phyloP scores from a whole-genome alignment of 2,113 vertebrate species.

The Junco hyemalis region DNA sequence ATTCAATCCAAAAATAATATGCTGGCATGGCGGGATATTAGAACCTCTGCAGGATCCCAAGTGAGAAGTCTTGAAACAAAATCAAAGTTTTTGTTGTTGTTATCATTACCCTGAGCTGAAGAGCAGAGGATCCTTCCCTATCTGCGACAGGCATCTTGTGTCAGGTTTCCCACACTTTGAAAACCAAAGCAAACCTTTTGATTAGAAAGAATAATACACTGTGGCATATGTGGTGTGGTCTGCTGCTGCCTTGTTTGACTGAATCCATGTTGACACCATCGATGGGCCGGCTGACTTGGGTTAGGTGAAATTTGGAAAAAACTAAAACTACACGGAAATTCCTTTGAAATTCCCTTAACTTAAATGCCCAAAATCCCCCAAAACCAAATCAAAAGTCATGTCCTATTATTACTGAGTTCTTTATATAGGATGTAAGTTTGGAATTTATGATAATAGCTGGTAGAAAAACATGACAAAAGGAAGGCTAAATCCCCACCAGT shows the following conservation, averaged over 20 bases:
- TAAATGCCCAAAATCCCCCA: background rate
- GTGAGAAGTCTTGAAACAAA: conserved; percentile 58
- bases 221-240: conserved; percentile 50
- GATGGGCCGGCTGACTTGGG: background rate
- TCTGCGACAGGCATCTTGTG: conserved; percentile 60
- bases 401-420: background rate
- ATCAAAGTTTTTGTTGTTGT: conserved; percentile 58
- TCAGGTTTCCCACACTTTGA: conserved; percentile 67
- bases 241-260: background rate
- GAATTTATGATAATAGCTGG: background rate
- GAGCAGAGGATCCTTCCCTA: conserved; percentile 26
- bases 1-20: conserved; percentile 70
- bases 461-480: background rate
- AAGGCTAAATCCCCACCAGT: background rate
- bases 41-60: conserved; percentile 54
- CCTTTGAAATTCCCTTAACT: background rate
- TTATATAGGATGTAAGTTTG: background rate
- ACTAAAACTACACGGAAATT: background rate
- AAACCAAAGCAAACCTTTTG: conserved; percentile 58
- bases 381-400: background rate
- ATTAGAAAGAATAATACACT: conserved; percentile 58
- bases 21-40: conserved; percentile 19
- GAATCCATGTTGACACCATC: background rate
- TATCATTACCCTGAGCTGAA: conserved; percentile 41
- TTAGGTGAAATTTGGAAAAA: background rate